Conservation (phyloP, 2,797 vertebrate species). For the Eupleurogrammus muticus region DNA sequence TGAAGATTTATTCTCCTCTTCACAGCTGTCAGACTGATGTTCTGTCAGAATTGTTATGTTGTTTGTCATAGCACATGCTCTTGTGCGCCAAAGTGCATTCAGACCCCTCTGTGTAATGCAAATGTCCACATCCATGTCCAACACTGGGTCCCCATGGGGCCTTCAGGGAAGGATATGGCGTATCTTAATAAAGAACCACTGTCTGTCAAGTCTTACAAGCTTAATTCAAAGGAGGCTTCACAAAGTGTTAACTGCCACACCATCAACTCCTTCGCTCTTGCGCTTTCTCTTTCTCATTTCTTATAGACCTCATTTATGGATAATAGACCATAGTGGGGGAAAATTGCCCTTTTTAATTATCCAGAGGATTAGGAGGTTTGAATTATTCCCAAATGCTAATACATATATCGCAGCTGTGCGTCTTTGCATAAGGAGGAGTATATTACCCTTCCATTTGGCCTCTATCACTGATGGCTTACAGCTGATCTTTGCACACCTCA, state of each 20-base stretch:
- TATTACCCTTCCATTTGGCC: slow-evolving; percentile 70
- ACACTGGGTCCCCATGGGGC: slow-evolving; percentile 53
- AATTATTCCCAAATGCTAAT: slow-evolving; percentile 70
- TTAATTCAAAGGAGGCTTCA: slow-evolving; percentile 60
- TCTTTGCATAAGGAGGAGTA: slow-evolving; percentile 65
- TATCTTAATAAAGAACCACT: slow-evolving; percentile 63
- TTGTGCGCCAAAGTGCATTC: slow-evolving; percentile 46
- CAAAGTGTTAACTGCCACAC: slow-evolving; percentile 70
- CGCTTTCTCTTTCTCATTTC: slow-evolving; percentile 43
- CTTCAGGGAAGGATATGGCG: slow-evolving; percentile 48
- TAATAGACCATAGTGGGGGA: slow-evolving; percentile 55
- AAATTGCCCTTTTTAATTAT: slow-evolving; percentile 75
- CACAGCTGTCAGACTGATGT: slow-evolving; percentile 49
- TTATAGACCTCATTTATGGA: slow-evolving; percentile 60
- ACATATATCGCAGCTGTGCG: slow-evolving; percentile 62
- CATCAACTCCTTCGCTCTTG: slow-evolving; percentile 31
- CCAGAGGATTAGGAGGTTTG: slow-evolving; percentile 70
- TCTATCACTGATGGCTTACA: slow-evolving; percentile 70
- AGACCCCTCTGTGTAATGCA: slow-evolving; percentile 56
- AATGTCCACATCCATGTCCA: slow-evolving; percentile 62
- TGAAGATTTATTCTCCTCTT: slow-evolving; percentile 64
- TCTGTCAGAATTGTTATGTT: slow-evolving; percentile 58
- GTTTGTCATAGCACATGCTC: slow-evolving; percentile 60
- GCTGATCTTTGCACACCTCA: slow-evolving; percentile 78
- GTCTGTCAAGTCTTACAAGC: slow-evolving; percentile 66